phyloP scores from a whole-genome alignment of 2,888 invertebrate genomes.

The Thysanoteuthis rhombus region DNA sequence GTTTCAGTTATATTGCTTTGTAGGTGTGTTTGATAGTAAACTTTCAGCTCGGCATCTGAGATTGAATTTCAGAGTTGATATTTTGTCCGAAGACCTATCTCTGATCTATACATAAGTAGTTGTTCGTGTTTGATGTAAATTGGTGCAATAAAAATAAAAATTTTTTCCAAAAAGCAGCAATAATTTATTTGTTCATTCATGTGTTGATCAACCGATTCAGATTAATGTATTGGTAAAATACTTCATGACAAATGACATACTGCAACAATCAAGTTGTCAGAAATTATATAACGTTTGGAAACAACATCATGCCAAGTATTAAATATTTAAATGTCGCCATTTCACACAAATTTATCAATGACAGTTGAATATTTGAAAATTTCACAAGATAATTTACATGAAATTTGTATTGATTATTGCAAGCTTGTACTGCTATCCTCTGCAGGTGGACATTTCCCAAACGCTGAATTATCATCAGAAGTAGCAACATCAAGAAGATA shows the following conservation, averaged over 20 bases:
- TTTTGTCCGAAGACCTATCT: no score
- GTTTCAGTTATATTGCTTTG: no score
- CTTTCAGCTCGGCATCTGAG: no score
- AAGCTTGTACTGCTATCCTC: background rate
- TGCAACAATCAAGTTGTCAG: background rate
- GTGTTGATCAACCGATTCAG: no score
- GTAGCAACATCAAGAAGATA: background rate
- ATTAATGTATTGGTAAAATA: background rate
- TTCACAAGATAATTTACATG: background rate
- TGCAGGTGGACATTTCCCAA: background rate
- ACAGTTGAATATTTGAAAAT: background rate
- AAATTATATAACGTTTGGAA: background rate
- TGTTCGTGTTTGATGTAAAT: no score
- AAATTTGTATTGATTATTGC: background rate
- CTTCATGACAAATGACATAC: background rate
- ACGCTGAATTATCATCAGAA: background rate
- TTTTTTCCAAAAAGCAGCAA: no score
- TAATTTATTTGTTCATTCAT: no score
- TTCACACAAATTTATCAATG: background rate
- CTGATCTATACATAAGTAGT: no score
- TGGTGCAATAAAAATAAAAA: no score
- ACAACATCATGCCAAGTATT: background rate
- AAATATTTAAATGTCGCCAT: background rate
- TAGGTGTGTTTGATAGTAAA: no score
- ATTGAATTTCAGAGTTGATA: no score